phyloP scores from a whole-genome alignment of 2,888 invertebrate species.

The Sarcophaga carnaria region DNA sequence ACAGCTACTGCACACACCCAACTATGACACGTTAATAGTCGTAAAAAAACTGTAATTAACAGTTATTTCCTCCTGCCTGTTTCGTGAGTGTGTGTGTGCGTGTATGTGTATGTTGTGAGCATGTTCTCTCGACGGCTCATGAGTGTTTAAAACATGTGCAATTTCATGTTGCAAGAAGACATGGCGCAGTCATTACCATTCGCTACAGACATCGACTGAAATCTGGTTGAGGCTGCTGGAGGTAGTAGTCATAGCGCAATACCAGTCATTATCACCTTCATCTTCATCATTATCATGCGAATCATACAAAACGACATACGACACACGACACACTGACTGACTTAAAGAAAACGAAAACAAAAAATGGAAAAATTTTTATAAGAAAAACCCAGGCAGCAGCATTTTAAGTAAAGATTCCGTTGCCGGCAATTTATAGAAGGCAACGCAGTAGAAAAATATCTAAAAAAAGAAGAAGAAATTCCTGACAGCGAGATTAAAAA shows the following conservation, averaged over 20 bases:
- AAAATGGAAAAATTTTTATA: neutral
- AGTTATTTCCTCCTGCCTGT: slow-evolving; percentile 64
- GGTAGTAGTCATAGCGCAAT: neutral
- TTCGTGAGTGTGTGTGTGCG: slow-evolving; percentile 15
- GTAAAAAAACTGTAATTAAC: slow-evolving; percentile 63
- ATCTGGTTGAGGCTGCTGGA: neutral
- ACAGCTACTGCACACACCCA: neutral
- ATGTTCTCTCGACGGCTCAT: neutral
- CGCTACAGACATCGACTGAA: neutral
- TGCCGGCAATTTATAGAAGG: neutral
- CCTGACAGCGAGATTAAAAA: no score
- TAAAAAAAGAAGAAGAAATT: no score
- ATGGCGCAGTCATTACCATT: neutral
- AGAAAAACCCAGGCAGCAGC: neutral
- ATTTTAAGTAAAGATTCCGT: neutral
- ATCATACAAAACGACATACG: neutral
- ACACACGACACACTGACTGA: neutral
- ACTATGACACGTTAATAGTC: slow-evolving; percentile 3
- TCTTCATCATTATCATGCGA: neutral
- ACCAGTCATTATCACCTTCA: neutral
- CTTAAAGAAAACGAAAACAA: neutral
- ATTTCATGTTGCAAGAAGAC: neutral
- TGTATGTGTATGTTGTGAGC: neutral
- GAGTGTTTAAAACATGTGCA: neutral
- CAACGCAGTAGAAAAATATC: no score